Evolutionary conservation across 2,113 vertebrate species (phyloP).

Genomic region (Heterotilapia buettikoferi): DNA sequence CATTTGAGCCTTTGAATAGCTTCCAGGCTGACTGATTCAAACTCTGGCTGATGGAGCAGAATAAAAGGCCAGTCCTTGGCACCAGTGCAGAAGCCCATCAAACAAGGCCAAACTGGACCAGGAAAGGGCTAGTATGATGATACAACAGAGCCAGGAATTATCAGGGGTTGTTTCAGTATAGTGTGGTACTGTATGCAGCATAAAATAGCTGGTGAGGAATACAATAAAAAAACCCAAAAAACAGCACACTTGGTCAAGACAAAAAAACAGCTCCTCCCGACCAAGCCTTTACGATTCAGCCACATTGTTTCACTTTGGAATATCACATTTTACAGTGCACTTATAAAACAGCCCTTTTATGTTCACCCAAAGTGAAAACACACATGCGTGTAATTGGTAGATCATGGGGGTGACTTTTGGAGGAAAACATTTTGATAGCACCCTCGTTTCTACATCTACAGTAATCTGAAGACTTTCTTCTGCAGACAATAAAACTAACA

Average conservation of each 20-base stretch:
- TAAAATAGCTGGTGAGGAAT: slow-evolving; percentile 25
- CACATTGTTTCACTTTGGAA: slow-evolving; percentile 51
- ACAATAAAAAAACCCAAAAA: neutral
- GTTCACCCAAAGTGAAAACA: slow-evolving; percentile 59
- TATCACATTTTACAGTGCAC: slow-evolving; percentile 60
- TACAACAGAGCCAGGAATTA: slow-evolving; percentile 36
- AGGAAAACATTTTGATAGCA: slow-evolving; percentile 60
- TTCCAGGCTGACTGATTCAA: slow-evolving; percentile 64
- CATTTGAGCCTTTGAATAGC: slow-evolving; percentile 61
- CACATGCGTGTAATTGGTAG: slow-evolving; percentile 65
- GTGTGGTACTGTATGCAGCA: slow-evolving; percentile 1
- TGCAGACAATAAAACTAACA: slow-evolving; percentile 47
- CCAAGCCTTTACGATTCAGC: slow-evolving; percentile 46
- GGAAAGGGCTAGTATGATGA: slow-evolving; percentile 32
- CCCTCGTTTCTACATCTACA: slow-evolving; percentile 25
- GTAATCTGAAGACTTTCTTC: slow-evolving; percentile 46
- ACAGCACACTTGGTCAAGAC: neutral
- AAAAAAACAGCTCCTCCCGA: slow-evolving; percentile 12
- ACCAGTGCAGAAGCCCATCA: slow-evolving; percentile 44
- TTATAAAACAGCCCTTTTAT: slow-evolving; percentile 59
- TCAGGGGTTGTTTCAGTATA: slow-evolving; percentile 32
- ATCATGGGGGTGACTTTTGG: slow-evolving; percentile 58
- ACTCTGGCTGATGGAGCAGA: slow-evolving; percentile 61
- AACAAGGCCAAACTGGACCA: slow-evolving; percentile 58
- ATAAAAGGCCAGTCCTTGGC: slow-evolving; percentile 64